Evolutionary conservation across 1,140 invertebrate genomes (phyloP).

Genomic region (Phenacoccus solenopsis): DNA sequence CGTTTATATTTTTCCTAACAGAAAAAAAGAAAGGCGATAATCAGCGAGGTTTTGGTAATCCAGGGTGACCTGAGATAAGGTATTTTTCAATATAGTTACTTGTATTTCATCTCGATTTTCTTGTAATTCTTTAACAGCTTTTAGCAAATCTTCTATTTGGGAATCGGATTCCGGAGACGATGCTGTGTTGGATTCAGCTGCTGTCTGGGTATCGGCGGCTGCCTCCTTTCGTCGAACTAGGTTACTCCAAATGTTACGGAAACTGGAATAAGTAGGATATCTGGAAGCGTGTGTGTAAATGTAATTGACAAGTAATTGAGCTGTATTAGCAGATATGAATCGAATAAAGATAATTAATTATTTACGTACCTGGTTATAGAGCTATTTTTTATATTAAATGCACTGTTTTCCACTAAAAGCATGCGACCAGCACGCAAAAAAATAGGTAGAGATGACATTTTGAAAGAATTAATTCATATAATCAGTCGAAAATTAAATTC

Average conservation of each 20-base stretch:
- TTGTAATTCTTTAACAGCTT: background rate
- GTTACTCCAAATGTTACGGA: background rate
- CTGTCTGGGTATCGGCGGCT: background rate
- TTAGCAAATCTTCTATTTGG: background rate
- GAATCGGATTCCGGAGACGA: background rate
- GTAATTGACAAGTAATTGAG: no score
- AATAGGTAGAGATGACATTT: background rate
- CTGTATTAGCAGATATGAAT: no score
- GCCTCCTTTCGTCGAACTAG: background rate
- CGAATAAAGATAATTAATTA: background rate
- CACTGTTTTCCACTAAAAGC: background rate
- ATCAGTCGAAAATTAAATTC: no score
- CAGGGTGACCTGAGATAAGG: background rate
- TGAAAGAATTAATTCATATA: no score
- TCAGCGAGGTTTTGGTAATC: background rate
- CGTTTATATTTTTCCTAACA: constrained; percentile 92
- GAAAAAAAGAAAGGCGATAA: no score
- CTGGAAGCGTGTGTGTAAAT: no score
- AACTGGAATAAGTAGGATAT: background rate
- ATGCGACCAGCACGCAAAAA: background rate
- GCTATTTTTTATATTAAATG: background rate
- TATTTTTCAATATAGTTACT: background rate
- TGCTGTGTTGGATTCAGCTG: background rate
- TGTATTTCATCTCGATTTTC: background rate
- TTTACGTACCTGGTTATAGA: background rate